These are phyloP conservation scores for Thermophis baileyi DNA, from an alignment of 2,113 vertebrate genomes.

Conservation along the genomic window DNA sequence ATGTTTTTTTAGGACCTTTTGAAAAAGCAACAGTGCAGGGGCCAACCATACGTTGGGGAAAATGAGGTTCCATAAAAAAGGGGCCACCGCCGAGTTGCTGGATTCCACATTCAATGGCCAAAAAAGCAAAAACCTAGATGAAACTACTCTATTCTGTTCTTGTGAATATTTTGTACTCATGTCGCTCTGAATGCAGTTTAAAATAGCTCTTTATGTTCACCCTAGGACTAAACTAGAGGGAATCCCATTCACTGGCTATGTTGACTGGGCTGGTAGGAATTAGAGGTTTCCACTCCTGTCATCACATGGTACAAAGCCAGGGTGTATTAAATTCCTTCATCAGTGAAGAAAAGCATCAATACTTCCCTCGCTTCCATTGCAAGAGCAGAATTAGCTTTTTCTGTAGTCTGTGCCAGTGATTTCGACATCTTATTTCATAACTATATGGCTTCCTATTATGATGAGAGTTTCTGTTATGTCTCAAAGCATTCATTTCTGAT, in stretches of 20 bases:
- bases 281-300: background rate
- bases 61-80: background rate
- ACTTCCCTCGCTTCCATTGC: conserved; percentile 51
- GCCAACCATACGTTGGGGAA: background rate
- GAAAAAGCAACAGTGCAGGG: background rate
- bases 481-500: background rate
- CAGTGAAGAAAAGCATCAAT: conserved; percentile 36
- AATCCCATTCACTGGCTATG: background rate
- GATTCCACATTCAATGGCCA: background rate
- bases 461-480: background rate
- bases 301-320: background rate
- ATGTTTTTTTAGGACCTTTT: background rate
- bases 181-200: background rate
- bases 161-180: background rate
- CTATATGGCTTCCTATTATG: conserved; percentile 11
- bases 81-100: background rate
- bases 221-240: background rate
- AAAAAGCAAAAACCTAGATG: background rate
- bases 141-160: background rate
- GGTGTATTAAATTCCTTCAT: background rate
- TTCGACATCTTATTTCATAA: conserved; percentile 46
- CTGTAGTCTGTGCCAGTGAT: conserved; percentile 42
- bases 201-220: background rate
- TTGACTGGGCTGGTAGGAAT: background rate
- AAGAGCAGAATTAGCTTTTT: conserved; percentile 44